Evolutionary conservation across 2,797 vertebrate genomes (phyloP).

Genomic region (Amniataba percoides): DNA sequence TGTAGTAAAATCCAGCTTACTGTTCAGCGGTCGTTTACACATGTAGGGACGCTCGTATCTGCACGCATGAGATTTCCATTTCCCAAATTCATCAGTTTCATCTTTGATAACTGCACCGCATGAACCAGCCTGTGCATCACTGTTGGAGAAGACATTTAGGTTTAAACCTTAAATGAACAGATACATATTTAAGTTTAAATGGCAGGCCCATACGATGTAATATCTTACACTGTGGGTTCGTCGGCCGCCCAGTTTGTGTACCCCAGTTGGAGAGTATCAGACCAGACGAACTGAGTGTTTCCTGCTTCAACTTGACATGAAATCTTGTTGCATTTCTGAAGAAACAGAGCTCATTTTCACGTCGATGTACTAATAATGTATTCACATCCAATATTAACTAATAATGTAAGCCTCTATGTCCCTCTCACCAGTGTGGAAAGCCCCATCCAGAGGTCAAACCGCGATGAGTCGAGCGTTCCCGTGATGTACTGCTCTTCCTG

Average conservation of each 20-base stretch:
- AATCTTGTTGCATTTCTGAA: constrained; percentile 84
- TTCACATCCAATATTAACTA: neutral
- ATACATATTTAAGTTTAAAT: neutral
- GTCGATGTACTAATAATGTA: too few relatives aligned
- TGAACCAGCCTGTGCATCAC: constrained; percentile 73
- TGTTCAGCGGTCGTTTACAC: constrained; percentile 85
- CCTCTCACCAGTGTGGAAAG: constrained; percentile 83
- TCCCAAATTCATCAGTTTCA: constrained; percentile 65
- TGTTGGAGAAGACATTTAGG: constrained; percentile 58
- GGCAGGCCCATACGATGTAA: fast-evolving
- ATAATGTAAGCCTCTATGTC: neutral
- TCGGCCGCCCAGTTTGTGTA: constrained; percentile 74
- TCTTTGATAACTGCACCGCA: constrained; percentile 82
- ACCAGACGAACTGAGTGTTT: constrained; percentile 77
- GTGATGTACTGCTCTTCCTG: constrained; percentile 82
- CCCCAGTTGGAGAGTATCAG: constrained; percentile 52
- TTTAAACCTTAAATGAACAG: neutral
- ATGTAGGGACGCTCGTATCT: constrained; percentile 85
- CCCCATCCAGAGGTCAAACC: constrained; percentile 85
- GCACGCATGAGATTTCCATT: constrained; percentile 83
- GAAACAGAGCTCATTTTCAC: constrained; percentile 39
- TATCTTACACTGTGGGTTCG: constrained; percentile 78
- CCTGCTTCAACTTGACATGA: constrained; percentile 81
- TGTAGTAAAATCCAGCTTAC: constrained; percentile 68
- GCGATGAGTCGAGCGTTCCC: constrained; percentile 52